Conservation (phyloP, 2,113 vertebrate species). For the Oophaga pumilio region DNA sequence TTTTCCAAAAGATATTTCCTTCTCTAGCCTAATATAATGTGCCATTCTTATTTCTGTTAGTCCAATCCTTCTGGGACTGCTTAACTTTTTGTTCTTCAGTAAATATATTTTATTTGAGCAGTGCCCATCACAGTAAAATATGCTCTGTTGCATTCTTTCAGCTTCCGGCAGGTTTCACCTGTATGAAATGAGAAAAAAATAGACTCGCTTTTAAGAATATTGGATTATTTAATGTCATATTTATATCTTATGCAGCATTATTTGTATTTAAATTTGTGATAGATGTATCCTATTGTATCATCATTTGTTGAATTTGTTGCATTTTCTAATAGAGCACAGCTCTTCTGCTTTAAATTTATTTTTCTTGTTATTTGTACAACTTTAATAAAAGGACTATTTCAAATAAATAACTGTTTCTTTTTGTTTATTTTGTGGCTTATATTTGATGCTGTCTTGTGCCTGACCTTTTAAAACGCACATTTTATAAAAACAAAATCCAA, state of each 20-base stretch:
- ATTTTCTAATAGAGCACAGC: too few species aligned
- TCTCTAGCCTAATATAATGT: background rate
- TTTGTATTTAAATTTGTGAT: background rate
- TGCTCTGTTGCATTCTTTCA: background rate
- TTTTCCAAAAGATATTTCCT: constrained; percentile 21
- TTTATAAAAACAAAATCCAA: too few species aligned
- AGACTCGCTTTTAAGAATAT: background rate
- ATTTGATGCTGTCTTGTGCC: too few species aligned
- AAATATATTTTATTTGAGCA: constrained; percentile 7
- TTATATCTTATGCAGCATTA: background rate
- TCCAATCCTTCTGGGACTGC: background rate
- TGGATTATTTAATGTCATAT: background rate
- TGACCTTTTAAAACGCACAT: too few species aligned
- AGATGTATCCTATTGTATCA: too few species aligned
- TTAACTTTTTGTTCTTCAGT: constrained; percentile 10
- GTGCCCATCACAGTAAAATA: constrained; percentile 4
- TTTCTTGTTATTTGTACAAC: too few species aligned
- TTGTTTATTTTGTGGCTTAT: too few species aligned
- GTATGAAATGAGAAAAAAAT: background rate
- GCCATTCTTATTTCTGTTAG: constrained; percentile 20
- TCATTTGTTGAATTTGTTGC: too few species aligned
- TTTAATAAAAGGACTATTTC: too few species aligned
- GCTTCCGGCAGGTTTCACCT: background rate
- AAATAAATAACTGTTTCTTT: too few species aligned
- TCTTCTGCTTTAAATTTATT: too few species aligned